Percentiles rank a stretch among this genome's conserved stretches.
These are phyloP conservation scores for Drosophila nannoptera DNA, from an alignment of 1,140 invertebrate species.

Conservation along the genomic window DNA sequence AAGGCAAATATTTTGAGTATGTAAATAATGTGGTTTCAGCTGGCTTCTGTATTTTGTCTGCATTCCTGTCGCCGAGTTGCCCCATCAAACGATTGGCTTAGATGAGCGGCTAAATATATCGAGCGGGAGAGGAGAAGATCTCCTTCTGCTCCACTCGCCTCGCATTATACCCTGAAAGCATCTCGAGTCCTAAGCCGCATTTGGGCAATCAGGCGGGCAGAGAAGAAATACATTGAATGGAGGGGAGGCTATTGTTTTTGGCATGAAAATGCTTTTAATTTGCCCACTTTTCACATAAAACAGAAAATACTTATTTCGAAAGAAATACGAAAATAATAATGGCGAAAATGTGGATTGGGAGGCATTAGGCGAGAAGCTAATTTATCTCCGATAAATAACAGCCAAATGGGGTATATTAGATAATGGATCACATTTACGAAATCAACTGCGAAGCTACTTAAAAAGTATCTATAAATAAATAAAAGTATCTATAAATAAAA, in stretches of 20 bases:
- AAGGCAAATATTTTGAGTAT: constrained; percentile 53
- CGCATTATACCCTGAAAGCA: constrained; percentile 37
- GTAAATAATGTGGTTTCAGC: constrained; percentile 50
- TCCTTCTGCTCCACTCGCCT: not conserved
- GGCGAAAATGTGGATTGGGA: not conserved
- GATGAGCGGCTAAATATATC: constrained; percentile 22
- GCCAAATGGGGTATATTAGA: no score
- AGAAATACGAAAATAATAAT: constrained; percentile 7
- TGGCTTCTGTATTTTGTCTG: constrained; percentile 10
- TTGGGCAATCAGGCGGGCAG: constrained; percentile 63
- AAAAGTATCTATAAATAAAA: no score
- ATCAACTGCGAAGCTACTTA: no score
- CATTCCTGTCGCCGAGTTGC: constrained; percentile 7
- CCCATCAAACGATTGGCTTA: constrained; percentile 7
- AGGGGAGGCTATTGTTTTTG: constrained; percentile 39
- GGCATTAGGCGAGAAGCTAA: constrained; percentile 16
- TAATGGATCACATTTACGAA: no score
- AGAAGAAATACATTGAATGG: constrained; percentile 54
- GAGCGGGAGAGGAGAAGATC: not conserved
- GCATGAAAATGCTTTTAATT: constrained; percentile 75
- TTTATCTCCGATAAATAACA: not conserved
- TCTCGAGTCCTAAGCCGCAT: constrained; percentile 59
- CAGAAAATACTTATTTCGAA: constrained; percentile 15
- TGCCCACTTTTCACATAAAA: constrained; percentile 32
- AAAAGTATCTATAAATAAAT: no score